Evolutionary conservation across 1,140 invertebrate genomes (phyloP).

Genomic region (Battus philenor): DNA sequence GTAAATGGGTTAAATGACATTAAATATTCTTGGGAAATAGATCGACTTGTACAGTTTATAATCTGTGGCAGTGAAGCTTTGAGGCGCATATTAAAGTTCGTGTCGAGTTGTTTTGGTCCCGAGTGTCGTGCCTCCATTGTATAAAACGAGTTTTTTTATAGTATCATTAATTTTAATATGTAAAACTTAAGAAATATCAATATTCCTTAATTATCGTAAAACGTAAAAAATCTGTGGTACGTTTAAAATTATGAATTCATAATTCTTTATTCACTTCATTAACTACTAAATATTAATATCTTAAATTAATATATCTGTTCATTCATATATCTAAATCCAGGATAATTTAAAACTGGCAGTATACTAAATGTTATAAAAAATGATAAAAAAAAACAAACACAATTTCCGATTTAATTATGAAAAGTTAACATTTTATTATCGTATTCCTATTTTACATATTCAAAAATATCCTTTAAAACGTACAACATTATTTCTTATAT

Average conservation of each 20-base stretch:
- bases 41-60: too few relatives aligned
- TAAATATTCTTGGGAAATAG: too few relatives aligned
- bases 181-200: too few relatives aligned
- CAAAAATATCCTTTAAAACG: conserved; percentile 1
- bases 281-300: background rate
- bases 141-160: too few relatives aligned
- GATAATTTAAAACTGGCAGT: background rate
- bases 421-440: conserved; percentile 16
- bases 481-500: conserved; percentile 1
- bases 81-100: too few relatives aligned
- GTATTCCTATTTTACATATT: conserved; percentile 11
- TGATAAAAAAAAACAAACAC: conserved; percentile 1
- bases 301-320: background rate
- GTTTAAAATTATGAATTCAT: background rate
- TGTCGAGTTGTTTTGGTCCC: too few relatives aligned
- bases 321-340: background rate
- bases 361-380: background rate
- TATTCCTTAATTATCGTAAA: too few relatives aligned
- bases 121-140: too few relatives aligned
- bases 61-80: too few relatives aligned
- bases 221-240: background rate
- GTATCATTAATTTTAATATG: too few relatives aligned
- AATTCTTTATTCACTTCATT: background rate
- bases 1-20: too few relatives aligned
- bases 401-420: conserved; percentile 9